A percentile compares a stretch with the other conserved stretches of the same genome.
Evolutionary conservation across 2,888 invertebrate genomes (phyloP).

Genomic region (Plemyria rubiginata): DNA sequence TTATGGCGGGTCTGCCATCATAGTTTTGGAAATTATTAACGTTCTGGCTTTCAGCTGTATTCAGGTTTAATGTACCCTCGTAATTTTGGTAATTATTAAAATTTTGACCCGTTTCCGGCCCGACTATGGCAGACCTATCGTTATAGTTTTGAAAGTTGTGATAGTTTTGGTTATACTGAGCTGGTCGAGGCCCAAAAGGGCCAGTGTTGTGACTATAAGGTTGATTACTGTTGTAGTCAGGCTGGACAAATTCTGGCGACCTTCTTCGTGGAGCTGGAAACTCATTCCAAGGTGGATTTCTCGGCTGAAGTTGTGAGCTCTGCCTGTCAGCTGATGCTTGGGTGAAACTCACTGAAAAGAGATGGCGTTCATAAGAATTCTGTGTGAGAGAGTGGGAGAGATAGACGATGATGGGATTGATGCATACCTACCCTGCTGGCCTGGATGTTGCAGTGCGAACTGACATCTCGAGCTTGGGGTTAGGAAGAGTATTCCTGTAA

Average conservation of each 20-base stretch:
- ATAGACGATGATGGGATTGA: slow-evolving; percentile 51
- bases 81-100: slow-evolving; percentile 30
- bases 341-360: slow-evolving; percentile 63
- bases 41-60: slow-evolving; percentile 20
- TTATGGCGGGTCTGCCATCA: slow-evolving; percentile 42
- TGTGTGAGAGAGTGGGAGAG: slow-evolving; percentile 5
- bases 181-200: slow-evolving; percentile 44
- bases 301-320: slow-evolving; percentile 59
- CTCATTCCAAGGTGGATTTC: slow-evolving; percentile 73
- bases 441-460: slow-evolving; percentile 66
- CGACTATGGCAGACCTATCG: slow-evolving; percentile 51
- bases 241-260: slow-evolving; percentile 57
- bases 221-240: slow-evolving; percentile 35
- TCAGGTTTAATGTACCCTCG: slow-evolving; percentile 42
- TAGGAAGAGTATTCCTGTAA: slow-evolving; percentile 69
- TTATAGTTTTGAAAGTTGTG: slow-evolving; percentile 53
- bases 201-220: slow-evolving; percentile 50
- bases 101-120: slow-evolving; percentile 15
- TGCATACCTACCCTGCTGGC: slow-evolving; percentile 79
- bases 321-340: slow-evolving; percentile 62
- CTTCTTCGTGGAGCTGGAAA: slow-evolving; percentile 75
- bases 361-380: slow-evolving; percentile 21
- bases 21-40: slow-evolving; percentile 29
- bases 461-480: slow-evolving; percentile 62
- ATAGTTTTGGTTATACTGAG: slow-evolving; percentile 33